phyloP scores from a whole-genome alignment of 2,888 invertebrate genomes.

The Meiosimyza decipiens region DNA sequence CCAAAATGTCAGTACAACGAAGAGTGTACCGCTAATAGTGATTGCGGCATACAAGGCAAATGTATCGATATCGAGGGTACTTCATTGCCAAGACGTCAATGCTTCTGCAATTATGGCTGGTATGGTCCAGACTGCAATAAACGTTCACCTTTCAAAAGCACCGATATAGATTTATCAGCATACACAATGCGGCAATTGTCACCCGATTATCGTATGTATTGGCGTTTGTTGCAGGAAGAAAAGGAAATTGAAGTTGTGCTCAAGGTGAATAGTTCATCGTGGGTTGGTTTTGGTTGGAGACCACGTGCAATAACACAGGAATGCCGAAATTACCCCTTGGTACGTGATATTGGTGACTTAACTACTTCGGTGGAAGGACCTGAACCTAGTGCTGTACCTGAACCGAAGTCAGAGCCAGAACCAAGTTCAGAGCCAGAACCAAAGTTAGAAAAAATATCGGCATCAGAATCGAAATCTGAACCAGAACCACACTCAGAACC shows the following conservation, averaged over 20 bases:
- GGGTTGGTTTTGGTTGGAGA: constrained; percentile 92
- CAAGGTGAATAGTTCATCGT: constrained; percentile 88
- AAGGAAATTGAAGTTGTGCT: constrained; percentile 90
- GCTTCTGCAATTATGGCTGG: constrained; percentile 92
- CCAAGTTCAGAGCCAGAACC: constrained; percentile 66
- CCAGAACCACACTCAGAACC: constrained; percentile 66
- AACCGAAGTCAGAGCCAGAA: constrained; percentile 65
- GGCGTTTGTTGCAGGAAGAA: constrained; percentile 84
- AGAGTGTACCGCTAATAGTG: constrained; percentile 85
- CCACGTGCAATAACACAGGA: constrained; percentile 78
- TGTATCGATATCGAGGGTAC: constrained; percentile 86
- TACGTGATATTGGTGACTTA: constrained; percentile 66
- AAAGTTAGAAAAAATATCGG: constrained; percentile 28
- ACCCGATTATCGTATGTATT: constrained; percentile 82
- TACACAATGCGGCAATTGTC: constrained; percentile 80
- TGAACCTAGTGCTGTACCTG: constrained; percentile 42
- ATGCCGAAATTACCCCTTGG: constrained; percentile 84
- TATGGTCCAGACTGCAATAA: constrained; percentile 87
- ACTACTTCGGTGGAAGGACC: constrained; percentile 59
- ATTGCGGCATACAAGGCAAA: constrained; percentile 87
- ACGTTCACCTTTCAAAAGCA: constrained; percentile 80
- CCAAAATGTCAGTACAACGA: constrained; percentile 87
- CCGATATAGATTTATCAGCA: constrained; percentile 76
- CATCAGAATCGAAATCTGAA: constrained; percentile 58
- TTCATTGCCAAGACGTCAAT: constrained; percentile 83